Evolutionary conservation across 2,113 vertebrate genomes (phyloP).

Genomic region (Corynorhinus townsendii): DNA sequence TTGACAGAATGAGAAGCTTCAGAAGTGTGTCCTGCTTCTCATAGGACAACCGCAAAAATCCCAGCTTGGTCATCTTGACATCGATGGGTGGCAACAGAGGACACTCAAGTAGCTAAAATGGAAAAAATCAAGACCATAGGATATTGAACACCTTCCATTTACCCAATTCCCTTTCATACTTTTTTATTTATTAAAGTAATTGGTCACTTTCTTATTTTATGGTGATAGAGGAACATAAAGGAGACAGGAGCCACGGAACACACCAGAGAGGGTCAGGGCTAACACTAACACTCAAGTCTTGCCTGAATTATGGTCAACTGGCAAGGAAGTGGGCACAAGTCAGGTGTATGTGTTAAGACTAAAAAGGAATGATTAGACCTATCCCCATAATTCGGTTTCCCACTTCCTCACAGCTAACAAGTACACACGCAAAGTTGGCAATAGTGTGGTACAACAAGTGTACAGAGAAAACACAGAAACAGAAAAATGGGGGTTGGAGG

Average conservation of each 20-base stretch:
- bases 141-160: neutral
- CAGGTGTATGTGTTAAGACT: neutral
- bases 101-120: conserved; percentile 75
- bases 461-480: neutral
- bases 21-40: conserved; percentile 99
- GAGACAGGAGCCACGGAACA: neutral
- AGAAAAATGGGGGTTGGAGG: neutral
- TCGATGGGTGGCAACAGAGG: conserved; percentile 61
- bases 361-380: neutral
- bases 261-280: neutral
- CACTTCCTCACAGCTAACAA: neutral
- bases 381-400: neutral
- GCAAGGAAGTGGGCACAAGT: neutral
- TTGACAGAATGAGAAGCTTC: conserved; percentile 98
- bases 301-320: neutral
- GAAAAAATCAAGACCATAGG: neutral
- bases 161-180: neutral
- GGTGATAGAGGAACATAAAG: neutral
- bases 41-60: conserved; percentile 96
- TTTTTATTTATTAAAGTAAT: no score
- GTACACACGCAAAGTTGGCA: neutral
- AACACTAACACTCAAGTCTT: neutral
- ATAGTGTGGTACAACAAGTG: neutral
- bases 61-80: conserved; percentile 94
- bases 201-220: no score